Conservation (phyloP, 2,113 vertebrate genomes). For the Podarcis muralis region DNA sequence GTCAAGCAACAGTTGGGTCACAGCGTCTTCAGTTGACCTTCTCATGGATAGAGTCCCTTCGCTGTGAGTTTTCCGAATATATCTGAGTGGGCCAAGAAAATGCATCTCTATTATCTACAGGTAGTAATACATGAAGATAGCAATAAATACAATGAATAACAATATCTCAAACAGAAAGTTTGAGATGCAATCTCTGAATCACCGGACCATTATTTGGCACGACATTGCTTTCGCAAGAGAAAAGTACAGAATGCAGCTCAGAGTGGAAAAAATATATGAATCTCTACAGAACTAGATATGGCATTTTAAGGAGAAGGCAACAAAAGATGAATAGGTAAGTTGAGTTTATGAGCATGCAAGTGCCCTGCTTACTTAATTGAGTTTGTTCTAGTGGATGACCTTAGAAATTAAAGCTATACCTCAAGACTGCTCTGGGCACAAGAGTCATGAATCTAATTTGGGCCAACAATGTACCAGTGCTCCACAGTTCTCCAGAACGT, state of each 20-base stretch:
- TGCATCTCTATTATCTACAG: neutral
- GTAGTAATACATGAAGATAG: neutral
- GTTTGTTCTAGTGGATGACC: neutral
- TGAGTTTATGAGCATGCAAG: neutral
- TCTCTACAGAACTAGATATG: neutral
- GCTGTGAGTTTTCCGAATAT: neutral
- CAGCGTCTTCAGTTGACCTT: neutral
- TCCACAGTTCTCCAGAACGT: neutral
- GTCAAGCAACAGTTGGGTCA: slow-evolving; percentile 1
- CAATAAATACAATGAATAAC: neutral
- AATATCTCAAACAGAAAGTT: neutral
- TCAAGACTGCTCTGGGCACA: neutral
- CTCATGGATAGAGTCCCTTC: neutral
- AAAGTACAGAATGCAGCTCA: neutral
- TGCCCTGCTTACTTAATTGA: neutral
- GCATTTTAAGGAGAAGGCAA: neutral
- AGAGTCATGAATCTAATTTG: neutral
- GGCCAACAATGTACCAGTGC: neutral
- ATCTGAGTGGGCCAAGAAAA: neutral
- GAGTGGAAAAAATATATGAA: neutral
- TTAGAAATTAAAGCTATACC: neutral
- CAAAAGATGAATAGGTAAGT: neutral
- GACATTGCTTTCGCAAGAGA: neutral
- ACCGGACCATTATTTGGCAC: neutral
- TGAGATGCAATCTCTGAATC: neutral